Base-by-base conservation (phyloP, 2,797 vertebrate genomes). In the Microtus californicus region DNA sequence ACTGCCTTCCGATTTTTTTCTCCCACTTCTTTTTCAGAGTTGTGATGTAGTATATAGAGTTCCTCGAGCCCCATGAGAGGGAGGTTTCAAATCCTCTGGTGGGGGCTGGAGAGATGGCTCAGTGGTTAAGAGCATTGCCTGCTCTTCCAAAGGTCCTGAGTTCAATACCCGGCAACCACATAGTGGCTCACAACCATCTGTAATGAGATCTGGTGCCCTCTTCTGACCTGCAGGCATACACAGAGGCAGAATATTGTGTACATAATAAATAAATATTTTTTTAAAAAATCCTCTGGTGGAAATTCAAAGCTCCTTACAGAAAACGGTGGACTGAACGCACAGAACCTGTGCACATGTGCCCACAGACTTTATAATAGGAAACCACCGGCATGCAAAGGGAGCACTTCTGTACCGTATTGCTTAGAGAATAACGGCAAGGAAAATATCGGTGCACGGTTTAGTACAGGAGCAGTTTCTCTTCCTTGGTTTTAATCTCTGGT, bases 21-120 rank as follows among this genome's bases (percentile, higher is more conserved):
- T 69, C 83, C 14, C 45, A 77, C 61, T 77, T 81, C 87, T 79
- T 95, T 87, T 81, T 90, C 51, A 85, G 81, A 65, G 40, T 87
- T 95, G 12, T 80, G n/a, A 65, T 48, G 79, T 54, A 87, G 51
- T 29, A 40, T 8, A 69, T 21, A 40, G 19, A 29, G 9, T 45
- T 27, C 23, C 37, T n/a, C 4, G 15, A 40, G 29, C 56, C 37
- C 45, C 78, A 45, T 13, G 6, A 29, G 37, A 78, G 25, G 63
- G 8, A 77, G 6, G n/a, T 69, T 59, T 67, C 37, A 51, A 51
- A 51, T 51, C 48, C 48, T 51, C 48, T 51, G 48, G 48, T 51
- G 48, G 48, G 48, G 48, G 48, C 48, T 51, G 48, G 48, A 51
- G 48, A 51, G 48, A 51, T 13, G 48, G 48, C 12, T 13, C 48